Conservation (phyloP, 1,140 invertebrate genomes). For the Cyrtorhinus lividipennis region DNA sequence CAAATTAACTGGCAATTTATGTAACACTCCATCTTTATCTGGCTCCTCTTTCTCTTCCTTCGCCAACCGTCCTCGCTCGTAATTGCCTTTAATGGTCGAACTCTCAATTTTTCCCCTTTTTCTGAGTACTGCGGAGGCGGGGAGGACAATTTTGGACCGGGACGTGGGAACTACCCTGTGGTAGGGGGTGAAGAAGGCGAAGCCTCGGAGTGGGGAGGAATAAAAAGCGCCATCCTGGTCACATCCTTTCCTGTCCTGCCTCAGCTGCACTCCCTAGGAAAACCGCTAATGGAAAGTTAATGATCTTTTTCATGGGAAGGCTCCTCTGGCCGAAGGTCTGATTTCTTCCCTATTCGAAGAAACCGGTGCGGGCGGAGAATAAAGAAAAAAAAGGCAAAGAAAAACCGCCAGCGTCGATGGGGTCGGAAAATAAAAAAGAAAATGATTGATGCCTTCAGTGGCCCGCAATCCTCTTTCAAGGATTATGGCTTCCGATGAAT, state of each 20-base stretch:
- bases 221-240: not conserved
- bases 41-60: not conserved
- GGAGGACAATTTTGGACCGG: too few relatives aligned
- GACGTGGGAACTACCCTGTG: too few relatives aligned
- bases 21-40: not conserved
- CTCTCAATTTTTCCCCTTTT: not conserved
- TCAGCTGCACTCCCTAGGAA: not conserved
- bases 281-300: constrained; percentile 18
- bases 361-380: not conserved
- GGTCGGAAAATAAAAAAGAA: not conserved
- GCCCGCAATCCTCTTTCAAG: not conserved
- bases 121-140: too few relatives aligned
- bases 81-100: not conserved
- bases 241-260: not conserved
- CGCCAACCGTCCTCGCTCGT: not conserved
- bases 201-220: too few relatives aligned
- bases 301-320: constrained; percentile 13
- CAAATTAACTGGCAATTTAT: too few relatives aligned
- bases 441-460: not conserved
- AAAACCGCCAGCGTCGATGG: not conserved
- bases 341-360: too few relatives aligned
- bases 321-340: not conserved
- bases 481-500: not conserved
- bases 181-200: not conserved
- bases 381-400: not conserved